Evolutionary conservation across 2,797 vertebrate genomes (phyloP).

Genomic region (Tamandua tetradactyla): DNA sequence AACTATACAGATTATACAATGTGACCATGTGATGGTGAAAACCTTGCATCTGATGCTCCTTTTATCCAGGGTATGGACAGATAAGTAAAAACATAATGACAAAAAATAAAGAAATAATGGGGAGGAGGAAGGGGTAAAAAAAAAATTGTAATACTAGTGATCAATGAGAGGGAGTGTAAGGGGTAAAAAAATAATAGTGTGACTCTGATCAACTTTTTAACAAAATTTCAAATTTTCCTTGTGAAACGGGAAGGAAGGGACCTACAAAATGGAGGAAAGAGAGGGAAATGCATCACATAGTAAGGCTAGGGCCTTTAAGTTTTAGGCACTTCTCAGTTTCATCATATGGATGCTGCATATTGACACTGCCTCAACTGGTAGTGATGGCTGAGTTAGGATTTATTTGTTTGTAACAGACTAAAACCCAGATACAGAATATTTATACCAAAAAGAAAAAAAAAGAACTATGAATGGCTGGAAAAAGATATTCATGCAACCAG

Average conservation of each 20-base stretch:
- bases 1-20: no score
- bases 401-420: not conserved
- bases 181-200: not conserved
- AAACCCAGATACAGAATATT: not conserved
- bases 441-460: no score
- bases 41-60: no score
- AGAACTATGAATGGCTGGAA: no score
- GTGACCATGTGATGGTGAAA: no score
- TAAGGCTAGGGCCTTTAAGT: not conserved
- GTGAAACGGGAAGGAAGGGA: not conserved
- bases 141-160: no score
- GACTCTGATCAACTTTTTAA: not conserved
- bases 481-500: no score
- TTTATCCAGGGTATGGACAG: no score
- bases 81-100: no score
- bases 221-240: not conserved
- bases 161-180: no score
- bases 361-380: not conserved
- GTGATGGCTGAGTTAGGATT: not conserved
- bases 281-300: not conserved
- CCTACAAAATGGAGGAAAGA: not conserved
- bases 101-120: no score
- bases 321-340: not conserved
- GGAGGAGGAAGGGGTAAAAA: no score
- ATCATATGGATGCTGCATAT: rapidly evolving